phyloP scores from a whole-genome alignment of 2,888 invertebrate genomes.

The Pilophorus perplexus region DNA sequence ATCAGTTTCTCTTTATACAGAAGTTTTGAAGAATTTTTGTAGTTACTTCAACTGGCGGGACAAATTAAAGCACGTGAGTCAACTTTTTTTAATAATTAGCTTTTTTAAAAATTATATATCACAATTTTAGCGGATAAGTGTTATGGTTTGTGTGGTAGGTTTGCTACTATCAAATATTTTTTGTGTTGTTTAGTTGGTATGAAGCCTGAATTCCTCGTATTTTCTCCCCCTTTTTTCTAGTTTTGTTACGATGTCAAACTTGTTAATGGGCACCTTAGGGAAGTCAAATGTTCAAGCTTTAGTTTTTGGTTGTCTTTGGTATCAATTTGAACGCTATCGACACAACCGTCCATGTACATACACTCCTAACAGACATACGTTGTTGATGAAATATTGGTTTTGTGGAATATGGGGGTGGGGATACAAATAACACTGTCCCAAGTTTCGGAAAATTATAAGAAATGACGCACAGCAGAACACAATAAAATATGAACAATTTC shows the following conservation, averaged over 20 bases:
- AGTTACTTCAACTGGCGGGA: slow-evolving; percentile 32
- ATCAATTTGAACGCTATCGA: too few relatives aligned
- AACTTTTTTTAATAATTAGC: slow-evolving; percentile 20
- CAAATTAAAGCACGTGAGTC: slow-evolving; percentile 28
- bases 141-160: slow-evolving; percentile 34
- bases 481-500: too few relatives aligned
- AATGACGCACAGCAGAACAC: too few relatives aligned
- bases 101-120: slow-evolving; percentile 33
- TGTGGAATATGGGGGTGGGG: too few relatives aligned
- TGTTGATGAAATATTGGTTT: too few relatives aligned
- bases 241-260: neutral
- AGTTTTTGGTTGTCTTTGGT: too few relatives aligned
- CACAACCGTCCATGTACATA: too few relatives aligned
- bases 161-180: slow-evolving; percentile 14
- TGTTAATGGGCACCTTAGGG: slow-evolving; percentile 7
- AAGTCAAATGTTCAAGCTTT: slow-evolving; percentile 22
- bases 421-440: too few relatives aligned
- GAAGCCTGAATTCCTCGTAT: slow-evolving; percentile 35
- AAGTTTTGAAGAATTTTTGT: slow-evolving; percentile 32
- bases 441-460: too few relatives aligned
- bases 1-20: slow-evolving; percentile 31
- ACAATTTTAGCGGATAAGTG: slow-evolving; percentile 28
- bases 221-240: slow-evolving; percentile 1
- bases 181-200: slow-evolving; percentile 31
- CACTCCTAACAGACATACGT: too few relatives aligned